Conservation (phyloP, 2,888 invertebrate genomes). For the Mylabris sibirica region DNA sequence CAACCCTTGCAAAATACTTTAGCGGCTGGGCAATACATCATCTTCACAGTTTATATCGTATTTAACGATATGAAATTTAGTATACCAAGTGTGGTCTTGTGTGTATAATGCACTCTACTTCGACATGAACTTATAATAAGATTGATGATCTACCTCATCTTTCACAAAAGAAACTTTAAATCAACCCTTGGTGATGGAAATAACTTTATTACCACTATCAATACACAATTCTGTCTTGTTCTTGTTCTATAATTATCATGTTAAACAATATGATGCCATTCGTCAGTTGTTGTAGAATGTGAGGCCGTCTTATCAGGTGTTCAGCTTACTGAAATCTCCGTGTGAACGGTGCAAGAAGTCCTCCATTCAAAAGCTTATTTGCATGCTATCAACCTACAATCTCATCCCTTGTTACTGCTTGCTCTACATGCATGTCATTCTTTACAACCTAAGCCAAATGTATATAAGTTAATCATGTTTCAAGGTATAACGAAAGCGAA, state of each 20-base stretch:
- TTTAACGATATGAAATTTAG: constrained; percentile 35
- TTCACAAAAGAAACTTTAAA: constrained; percentile 47
- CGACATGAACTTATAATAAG: constrained; percentile 15
- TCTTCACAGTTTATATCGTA: constrained; percentile 34
- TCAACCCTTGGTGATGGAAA: neutral
- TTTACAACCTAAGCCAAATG: constrained; percentile 17
- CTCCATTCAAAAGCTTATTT: constrained; percentile 52
- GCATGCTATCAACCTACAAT: constrained; percentile 53
- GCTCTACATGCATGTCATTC: constrained; percentile 30
- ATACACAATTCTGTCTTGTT: constrained; percentile 10
- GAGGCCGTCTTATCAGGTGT: constrained; percentile 54
- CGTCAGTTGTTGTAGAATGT: constrained; percentile 33
- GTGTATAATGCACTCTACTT: constrained; percentile 6
- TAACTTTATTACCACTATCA: neutral
- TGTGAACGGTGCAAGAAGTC: constrained; percentile 56
- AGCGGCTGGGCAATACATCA: constrained; percentile 29
- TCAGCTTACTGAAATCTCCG: constrained; percentile 54
- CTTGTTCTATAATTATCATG: constrained; percentile 45
- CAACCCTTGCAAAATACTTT: constrained; percentile 33
- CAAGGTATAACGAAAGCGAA: neutral
- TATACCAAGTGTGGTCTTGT: constrained; percentile 10
- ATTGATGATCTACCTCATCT: constrained; percentile 30
- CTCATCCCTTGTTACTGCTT: constrained; percentile 37
- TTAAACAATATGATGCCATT: constrained; percentile 43
- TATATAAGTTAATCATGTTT: neutral